Evolutionary conservation across 2,888 invertebrate species (phyloP), one percentile per base, ranked within the genome.

Genomic region (Melinaea menophilus): DNA sequence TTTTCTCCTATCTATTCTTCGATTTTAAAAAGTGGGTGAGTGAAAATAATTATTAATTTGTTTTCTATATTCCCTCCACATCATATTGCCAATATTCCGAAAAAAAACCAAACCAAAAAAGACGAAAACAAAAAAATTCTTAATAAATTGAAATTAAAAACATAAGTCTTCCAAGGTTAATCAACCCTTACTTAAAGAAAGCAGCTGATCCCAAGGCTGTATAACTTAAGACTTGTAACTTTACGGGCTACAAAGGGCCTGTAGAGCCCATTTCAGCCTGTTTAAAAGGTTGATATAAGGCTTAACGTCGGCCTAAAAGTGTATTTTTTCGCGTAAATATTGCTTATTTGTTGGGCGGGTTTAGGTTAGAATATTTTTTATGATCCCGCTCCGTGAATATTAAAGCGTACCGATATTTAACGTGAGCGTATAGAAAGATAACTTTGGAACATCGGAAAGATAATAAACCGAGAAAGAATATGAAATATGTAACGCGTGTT

Each of bases 211-310:
- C 48, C 33, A n/a, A 12, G 51, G 57, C 45, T 37, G 34, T 55
- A 51, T 62, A 59, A 57, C 35, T 61, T 62, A 60, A 65, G 67
- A 66, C 68, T 68, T 51, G 56, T 62, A 68, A 66, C 68, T 71
- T 72, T 71, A 72, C 69, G 71, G 70, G 68, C 68, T 70, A 69
- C 70, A 72, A 72, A 73, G 71, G 72, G 70, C 67, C 69, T 59
- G 60, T 69, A 68, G 65, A 68, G 72, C 70, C 65, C 70, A 70
- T 72, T 72, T 70, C 67, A 65, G 69, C 73, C 70, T 69, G 69
- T 71, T 74, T 76, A 75, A 74, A 73, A 73, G 72, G 69, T 72
- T 73, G 74, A 76, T 75, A 71, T 72, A 74, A 65, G 72, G 71
- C 64, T 72, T 71, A 71, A 71, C 69, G 68, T 62, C 59, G 62